Evolutionary conservation across 1,140 invertebrate genomes (phyloP).

Genomic region (Cydia amplana): DNA sequence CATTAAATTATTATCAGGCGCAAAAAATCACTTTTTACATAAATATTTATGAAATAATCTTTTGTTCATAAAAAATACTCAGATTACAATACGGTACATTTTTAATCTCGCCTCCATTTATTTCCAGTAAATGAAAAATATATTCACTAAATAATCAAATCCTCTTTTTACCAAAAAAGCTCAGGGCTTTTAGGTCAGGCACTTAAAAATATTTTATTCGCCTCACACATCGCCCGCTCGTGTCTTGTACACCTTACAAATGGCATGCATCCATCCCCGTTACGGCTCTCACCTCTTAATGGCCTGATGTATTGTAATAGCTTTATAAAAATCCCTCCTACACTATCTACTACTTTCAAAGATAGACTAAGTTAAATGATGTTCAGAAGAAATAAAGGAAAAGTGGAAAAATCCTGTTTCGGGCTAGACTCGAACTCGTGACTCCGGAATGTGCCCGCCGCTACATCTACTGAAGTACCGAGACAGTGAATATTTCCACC

Average conservation of each 20-base stretch:
- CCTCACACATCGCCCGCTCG: conserved; percentile 25
- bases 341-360: neutral
- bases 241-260: conserved; percentile 45
- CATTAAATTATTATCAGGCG: no score
- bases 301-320: conserved; percentile 63
- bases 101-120: no score
- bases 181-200: neutral
- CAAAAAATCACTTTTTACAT: no score
- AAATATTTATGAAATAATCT: no score
- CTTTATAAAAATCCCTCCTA: conserved; percentile 52
- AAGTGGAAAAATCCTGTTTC: no score
- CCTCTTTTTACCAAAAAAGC: neutral
- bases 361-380: conserved; percentile 36
- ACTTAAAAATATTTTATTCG: neutral
- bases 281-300: conserved; percentile 58
- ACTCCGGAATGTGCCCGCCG: no score
- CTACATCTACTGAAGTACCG: no score
- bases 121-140: neutral
- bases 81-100: no score
- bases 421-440: no score
- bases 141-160: neutral
- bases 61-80: no score
- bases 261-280: conserved; percentile 57
- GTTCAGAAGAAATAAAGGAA: no score
- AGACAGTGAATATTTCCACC: no score